A percentile compares a stretch with the other conserved stretches of the same genome.
These are phyloP conservation scores for Eptesicus fuscus DNA, from an alignment of 2,113 vertebrate genomes.

Conservation along the genomic window DNA sequence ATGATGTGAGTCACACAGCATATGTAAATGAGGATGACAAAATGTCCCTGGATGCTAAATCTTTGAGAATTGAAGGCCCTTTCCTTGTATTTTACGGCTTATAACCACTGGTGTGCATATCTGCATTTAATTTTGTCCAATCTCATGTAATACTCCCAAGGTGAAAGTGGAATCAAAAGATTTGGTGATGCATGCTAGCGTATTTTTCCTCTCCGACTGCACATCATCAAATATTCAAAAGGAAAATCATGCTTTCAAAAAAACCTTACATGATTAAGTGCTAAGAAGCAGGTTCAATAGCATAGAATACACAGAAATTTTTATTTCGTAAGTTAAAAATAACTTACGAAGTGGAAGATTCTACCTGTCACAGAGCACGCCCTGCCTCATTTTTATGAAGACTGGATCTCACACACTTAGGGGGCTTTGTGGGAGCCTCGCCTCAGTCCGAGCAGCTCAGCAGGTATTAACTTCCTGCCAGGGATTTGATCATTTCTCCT, in stretches of 20 bases:
- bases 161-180: neutral
- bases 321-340: conserved; percentile 45
- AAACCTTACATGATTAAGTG: conserved; percentile 15
- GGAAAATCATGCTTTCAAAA: neutral
- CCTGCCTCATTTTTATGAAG: conserved; percentile 59
- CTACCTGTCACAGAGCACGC: conserved; percentile 42
- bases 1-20: neutral
- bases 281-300: conserved; percentile 1
- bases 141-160: neutral
- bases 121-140: neutral
- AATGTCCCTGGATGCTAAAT: neutral
- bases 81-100: neutral
- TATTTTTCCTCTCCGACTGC: neutral
- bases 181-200: neutral
- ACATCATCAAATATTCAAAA: neutral
- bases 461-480: conserved; percentile 28
- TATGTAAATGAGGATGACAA: neutral
- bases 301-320: conserved; percentile 42
- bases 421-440: conserved; percentile 40
- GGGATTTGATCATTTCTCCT: conserved; percentile 29
- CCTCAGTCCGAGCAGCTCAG: conserved; percentile 38
- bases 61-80: neutral
- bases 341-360: conserved; percentile 54
- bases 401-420: conserved; percentile 32
- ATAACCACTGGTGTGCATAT: neutral